Base-by-base conservation (phyloP, 2,888 invertebrate species). In the Lithophane ornitopus region DNA sequence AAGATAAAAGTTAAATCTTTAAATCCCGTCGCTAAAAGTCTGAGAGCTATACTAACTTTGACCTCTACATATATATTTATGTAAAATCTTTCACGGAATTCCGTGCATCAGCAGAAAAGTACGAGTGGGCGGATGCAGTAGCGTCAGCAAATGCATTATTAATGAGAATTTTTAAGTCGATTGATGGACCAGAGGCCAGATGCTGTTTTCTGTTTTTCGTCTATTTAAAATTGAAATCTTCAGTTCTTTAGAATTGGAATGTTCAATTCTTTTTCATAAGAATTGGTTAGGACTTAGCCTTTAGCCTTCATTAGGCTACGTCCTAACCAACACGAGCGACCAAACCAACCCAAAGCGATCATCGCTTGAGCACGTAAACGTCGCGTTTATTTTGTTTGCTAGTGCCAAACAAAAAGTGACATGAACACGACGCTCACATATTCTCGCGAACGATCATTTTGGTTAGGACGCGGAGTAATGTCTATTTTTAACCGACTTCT, bases 131-230 rank as follows among this genome's bases (percentile, higher is more conserved):
- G 66, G 46, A 26, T 70, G 76, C 56, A 67, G 79, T 87, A 88
- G 76, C 71, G 89, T 83, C 74, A 11, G 82, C 76, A 89, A 78
- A 85, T 86, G 73, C 70, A 86, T 83, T 80, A 87, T 86, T 83
- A 65, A 87, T 84, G 56, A 62, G 76, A 59, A 2, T 49, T 71
- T 67, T 76, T 46, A 76, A 81, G 39, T 72, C 68, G 66, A 74
- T 78, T 80, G 83, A 78, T 74, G 26, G 62, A 59, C 46, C 12
- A 4, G 26, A 11, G 16, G n/a, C 9, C 34, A 41, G 54, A 2
- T 8, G 6, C 26, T 39, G 34, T 34, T 46, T 70, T 26, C 49
- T 77, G 65, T 74, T 73, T 70, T 61, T 16, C 14, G 14, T 52
- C 7, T 28, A 34, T 62, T 63, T 67, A 16, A 70, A 61, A 68